phyloP scores from a whole-genome alignment of 1,140 invertebrate genomes.

The Acromyrmex heyeri region DNA sequence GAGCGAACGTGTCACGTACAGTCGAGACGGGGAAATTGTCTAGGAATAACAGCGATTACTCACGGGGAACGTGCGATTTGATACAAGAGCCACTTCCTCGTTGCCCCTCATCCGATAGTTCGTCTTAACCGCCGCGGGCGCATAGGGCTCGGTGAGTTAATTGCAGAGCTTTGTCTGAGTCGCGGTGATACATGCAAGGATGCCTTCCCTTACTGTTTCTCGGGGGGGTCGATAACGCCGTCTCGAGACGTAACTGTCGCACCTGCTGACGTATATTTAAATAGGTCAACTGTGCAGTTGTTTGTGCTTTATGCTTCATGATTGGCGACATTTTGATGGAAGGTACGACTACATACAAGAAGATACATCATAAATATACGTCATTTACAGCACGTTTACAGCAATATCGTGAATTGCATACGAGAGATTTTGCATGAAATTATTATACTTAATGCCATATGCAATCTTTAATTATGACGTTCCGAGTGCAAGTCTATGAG shows the following conservation, averaged over 20 bases:
- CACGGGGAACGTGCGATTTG: slow-evolving; percentile 75
- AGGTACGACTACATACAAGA: too few relatives aligned
- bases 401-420: not conserved
- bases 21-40: slow-evolving; percentile 67
- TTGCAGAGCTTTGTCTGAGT: slow-evolving; percentile 80
- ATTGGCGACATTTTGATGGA: slow-evolving; percentile 8
- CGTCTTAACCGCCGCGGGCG: slow-evolving; percentile 79
- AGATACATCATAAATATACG: too few relatives aligned
- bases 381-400: not conserved
- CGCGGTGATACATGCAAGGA: slow-evolving; percentile 78
- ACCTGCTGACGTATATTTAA: slow-evolving; percentile 69
- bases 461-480: not conserved
- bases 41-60: slow-evolving; percentile 80
- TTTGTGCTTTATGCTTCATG: not conserved
- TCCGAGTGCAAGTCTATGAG: not conserved
- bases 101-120: slow-evolving; percentile 74
- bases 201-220: slow-evolving; percentile 65
- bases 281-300: slow-evolving; percentile 63
- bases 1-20: slow-evolving; percentile 73
- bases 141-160: slow-evolving; percentile 74
- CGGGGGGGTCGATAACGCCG: slow-evolving; percentile 72
- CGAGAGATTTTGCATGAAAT: not conserved
- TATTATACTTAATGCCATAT: slow-evolving; percentile 19
- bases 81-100: slow-evolving; percentile 75
- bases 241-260: slow-evolving; percentile 74